phyloP scores from a whole-genome alignment of 2,888 invertebrate genomes.

The Drosophila testacea region DNA sequence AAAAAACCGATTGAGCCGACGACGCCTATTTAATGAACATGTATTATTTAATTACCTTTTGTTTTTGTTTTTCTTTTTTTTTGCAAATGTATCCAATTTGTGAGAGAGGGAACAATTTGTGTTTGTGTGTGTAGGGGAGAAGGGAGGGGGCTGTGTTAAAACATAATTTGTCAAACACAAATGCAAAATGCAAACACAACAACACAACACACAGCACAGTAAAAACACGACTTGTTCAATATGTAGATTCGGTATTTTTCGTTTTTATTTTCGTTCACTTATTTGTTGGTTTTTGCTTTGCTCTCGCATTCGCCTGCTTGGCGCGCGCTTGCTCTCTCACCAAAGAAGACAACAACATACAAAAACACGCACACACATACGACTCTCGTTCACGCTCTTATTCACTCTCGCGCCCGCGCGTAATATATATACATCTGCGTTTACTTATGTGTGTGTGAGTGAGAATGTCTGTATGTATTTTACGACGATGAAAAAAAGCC shows the following conservation, averaged over 20 bases:
- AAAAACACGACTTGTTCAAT: constrained; percentile 58
- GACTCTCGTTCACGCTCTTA: constrained; percentile 27
- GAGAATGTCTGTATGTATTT: constrained; percentile 67
- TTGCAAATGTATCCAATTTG: constrained; percentile 47
- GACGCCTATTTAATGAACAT: constrained; percentile 34
- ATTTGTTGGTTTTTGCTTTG: constrained; percentile 81
- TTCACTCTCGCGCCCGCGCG: constrained; percentile 72
- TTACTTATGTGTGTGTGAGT: constrained; percentile 35
- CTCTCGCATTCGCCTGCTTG: constrained; percentile 74
- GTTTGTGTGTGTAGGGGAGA: neutral
- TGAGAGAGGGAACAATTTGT: neutral
- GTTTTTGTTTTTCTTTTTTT: neutral
- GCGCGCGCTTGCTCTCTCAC: constrained; percentile 50
- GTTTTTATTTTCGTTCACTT: constrained; percentile 81
- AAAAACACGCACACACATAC: constrained; percentile 42
- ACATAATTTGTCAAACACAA: constrained; percentile 34
- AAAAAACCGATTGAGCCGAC: constrained; percentile 38
- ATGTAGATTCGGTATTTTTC: constrained; percentile 64
- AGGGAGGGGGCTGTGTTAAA: constrained; percentile 15
- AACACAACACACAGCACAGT: constrained; percentile 1
- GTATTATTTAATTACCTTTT: constrained; percentile 63
- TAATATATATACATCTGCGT: constrained; percentile 49
- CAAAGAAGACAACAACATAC: constrained; percentile 52
- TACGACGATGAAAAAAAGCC: constrained; percentile 75
- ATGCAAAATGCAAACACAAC: constrained; percentile 22